Conservation (phyloP, 1,140 invertebrate genomes). For the Brachionus rubens region DNA sequence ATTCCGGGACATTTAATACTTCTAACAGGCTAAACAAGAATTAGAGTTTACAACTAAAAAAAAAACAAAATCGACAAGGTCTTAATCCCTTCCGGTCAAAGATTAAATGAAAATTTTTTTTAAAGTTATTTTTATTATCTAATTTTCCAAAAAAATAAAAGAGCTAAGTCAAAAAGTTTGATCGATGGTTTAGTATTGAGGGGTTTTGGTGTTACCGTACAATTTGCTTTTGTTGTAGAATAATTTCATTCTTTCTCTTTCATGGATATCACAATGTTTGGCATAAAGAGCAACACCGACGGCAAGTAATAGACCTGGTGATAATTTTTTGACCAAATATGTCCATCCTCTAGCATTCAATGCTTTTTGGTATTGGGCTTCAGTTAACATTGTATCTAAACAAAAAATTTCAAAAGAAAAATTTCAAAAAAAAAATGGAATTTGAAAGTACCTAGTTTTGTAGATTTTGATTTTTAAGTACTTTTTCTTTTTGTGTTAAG, state of each 20-base stretch:
- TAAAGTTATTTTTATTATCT: background rate
- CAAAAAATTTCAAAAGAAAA: background rate
- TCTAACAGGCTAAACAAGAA: background rate
- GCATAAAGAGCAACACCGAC: background rate
- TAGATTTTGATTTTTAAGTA: background rate
- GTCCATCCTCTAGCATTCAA: background rate
- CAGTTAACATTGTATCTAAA: slow-evolving; percentile 42
- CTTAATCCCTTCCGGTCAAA: background rate
- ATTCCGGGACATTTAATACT: background rate
- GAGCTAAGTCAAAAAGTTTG: background rate
- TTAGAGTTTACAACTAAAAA: background rate
- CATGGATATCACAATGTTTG: slow-evolving; percentile 35
- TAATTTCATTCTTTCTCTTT: slow-evolving; percentile 12
- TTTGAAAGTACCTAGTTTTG: slow-evolving; percentile 16
- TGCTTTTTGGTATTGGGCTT: slow-evolving; percentile 7
- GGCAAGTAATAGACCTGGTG: background rate
- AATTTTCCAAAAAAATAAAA: too few relatives aligned
- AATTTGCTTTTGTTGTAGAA: slow-evolving; percentile 44
- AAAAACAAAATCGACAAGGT: background rate
- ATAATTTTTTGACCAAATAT: background rate
- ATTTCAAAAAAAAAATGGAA: background rate
- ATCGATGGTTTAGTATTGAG: slow-evolving; percentile 13
- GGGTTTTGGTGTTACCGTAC: slow-evolving; percentile 5
- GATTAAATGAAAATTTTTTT: slow-evolving; percentile 28
- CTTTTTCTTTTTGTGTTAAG: slow-evolving; percentile 35